Conservation (phyloP, 2,113 vertebrate genomes). For the Eurypyga helias region DNA sequence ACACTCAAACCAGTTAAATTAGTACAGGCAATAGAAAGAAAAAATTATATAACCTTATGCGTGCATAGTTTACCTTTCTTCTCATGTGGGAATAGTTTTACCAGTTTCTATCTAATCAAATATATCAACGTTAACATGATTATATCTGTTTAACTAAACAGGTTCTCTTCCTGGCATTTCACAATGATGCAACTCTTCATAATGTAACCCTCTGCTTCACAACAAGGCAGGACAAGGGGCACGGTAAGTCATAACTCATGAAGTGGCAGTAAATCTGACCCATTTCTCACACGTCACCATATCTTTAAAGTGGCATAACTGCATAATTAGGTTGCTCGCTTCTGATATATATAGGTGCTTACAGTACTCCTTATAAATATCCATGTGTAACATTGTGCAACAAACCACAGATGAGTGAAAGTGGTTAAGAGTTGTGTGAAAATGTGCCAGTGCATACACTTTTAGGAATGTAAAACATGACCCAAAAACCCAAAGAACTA, state of each 20-base stretch:
- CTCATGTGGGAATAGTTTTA: not conserved
- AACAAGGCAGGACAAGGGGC: not conserved
- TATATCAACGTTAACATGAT: not conserved
- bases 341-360: not conserved
- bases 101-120: not conserved
- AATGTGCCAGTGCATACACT: not conserved
- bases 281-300: not conserved
- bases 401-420: not conserved
- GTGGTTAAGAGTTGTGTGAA: not conserved
- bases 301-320: not conserved
- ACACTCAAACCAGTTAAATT: not conserved
- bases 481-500: not conserved
- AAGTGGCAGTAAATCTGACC: not conserved
- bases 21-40: not conserved
- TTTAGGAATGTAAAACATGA: not conserved
- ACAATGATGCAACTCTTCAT: not conserved
- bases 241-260: not conserved
- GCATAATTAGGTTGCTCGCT: not conserved
- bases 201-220: not conserved
- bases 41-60: not conserved
- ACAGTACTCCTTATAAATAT: not conserved
- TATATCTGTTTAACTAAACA: not conserved
- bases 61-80: not conserved
- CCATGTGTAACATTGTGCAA: not conserved
- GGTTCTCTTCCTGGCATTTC: not conserved